phyloP scores from a whole-genome alignment of 2,113 vertebrate species.

The Rhinogobius similis region DNA sequence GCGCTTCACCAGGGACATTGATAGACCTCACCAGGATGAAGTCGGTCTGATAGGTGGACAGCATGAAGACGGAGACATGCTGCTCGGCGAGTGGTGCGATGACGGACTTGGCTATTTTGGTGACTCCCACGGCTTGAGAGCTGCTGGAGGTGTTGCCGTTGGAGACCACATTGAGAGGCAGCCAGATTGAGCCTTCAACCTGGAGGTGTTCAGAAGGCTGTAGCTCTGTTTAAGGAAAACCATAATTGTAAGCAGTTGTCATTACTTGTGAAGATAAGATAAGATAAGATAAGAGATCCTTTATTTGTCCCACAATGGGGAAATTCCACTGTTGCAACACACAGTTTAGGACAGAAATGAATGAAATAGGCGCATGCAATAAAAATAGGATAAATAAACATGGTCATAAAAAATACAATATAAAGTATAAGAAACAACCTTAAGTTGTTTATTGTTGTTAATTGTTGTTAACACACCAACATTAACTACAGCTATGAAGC shows the following conservation, averaged over 20 bases:
- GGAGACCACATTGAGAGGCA: conserved; percentile 92
- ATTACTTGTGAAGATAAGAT: neutral
- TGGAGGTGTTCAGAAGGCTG: conserved; percentile 88
- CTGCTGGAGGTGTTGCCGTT: conserved; percentile 82
- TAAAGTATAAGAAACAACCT: neutral
- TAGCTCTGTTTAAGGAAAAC: conserved; percentile 79
- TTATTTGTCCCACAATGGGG: too few species aligned
- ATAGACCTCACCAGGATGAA: conserved; percentile 85
- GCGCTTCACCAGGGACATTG: neutral
- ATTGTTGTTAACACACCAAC: neutral
- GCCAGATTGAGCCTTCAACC: conserved; percentile 90
- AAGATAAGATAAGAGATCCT: too few species aligned
- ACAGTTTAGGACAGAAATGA: too few species aligned
- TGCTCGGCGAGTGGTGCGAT: conserved; percentile 92
- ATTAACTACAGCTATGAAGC: too few species aligned
- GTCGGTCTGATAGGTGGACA: conserved; percentile 94
- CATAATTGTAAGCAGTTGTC: neutral
- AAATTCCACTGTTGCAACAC: too few species aligned
- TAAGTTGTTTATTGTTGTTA: neutral
- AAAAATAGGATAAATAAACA: too few species aligned
- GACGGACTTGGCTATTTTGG: conserved; percentile 95
- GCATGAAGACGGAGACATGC: conserved; percentile 95
- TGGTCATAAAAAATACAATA: too few species aligned
- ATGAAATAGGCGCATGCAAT: too few species aligned
- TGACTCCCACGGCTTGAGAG: conserved; percentile 91